phyloP scores from a whole-genome alignment of 2,888 invertebrate genomes.

The Cenopis cana region DNA sequence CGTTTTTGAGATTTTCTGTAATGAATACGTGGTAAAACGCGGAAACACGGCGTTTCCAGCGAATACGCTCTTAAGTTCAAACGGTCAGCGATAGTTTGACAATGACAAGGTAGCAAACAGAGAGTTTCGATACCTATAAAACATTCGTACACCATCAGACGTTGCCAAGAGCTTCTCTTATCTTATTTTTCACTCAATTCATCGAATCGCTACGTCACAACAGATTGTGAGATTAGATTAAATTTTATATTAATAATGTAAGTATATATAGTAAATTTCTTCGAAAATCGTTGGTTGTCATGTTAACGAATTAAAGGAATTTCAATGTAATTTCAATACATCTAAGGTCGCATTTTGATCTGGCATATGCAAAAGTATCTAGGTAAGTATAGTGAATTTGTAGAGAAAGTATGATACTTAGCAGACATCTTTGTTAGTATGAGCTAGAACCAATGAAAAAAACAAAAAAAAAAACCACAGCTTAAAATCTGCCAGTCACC shows the following conservation, averaged over 20 bases:
- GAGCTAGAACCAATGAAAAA: no score
- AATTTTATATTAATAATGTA: no score
- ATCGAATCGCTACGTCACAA: slow-evolving; percentile 7
- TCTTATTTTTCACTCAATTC: slow-evolving; percentile 18
- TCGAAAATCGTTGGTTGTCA: background rate
- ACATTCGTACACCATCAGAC: background rate
- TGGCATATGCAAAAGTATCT: no score
- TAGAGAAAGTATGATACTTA: no score
- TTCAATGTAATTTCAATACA: background rate
- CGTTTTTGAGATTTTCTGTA: no score
- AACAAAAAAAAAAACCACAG: no score
- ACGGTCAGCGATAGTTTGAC: background rate
- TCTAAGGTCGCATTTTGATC: background rate
- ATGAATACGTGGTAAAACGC: no score
- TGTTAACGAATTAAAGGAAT: background rate
- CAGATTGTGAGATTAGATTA: background rate
- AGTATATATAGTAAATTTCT: background rate
- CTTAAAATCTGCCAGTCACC: no score
- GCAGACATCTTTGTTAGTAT: no score
- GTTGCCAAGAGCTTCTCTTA: background rate
- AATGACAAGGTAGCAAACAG: background rate
- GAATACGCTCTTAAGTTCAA: no score
- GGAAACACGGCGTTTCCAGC: no score
- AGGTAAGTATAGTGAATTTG: background rate
- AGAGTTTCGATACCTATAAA: background rate